Evolutionary conservation across 2,888 invertebrate species (phyloP).

Genomic region (Nesidiocoris tenuis): DNA sequence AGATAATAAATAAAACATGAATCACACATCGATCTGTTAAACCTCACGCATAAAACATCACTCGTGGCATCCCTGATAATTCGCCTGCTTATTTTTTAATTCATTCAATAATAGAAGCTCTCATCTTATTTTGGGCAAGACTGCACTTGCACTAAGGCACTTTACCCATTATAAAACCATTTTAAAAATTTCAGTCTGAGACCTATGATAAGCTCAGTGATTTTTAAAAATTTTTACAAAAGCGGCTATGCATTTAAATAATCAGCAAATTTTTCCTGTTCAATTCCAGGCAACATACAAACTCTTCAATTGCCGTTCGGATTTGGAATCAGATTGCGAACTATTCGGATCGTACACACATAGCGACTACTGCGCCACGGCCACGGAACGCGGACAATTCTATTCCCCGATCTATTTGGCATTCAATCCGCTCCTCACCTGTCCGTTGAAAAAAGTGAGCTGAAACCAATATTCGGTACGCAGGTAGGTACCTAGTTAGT

Average conservation of each 20-base stretch:
- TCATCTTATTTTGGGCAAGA: no score
- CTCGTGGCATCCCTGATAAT: no score
- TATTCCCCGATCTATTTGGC: conserved; percentile 18
- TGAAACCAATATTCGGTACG: neutral
- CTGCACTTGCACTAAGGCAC: no score
- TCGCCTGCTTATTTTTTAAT: no score
- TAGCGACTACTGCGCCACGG: conserved; percentile 27
- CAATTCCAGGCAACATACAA: conserved; percentile 22
- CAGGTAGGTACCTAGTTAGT: neutral
- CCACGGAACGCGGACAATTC: conserved; percentile 18
- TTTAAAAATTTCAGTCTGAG: no score
- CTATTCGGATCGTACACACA: conserved; percentile 19
- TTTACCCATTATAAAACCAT: no score
- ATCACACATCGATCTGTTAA: neutral
- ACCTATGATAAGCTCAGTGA: no score
- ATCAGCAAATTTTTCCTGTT: no score
- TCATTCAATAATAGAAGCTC: no score
- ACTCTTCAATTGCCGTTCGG: conserved; percentile 11
- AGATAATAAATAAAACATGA: neutral
- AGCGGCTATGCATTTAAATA: no score
- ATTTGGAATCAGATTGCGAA: conserved; percentile 23
- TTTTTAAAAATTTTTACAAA: no score
- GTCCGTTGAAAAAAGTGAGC: conserved; percentile 15
- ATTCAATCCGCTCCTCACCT: conserved; percentile 17
- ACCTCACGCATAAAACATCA: no score